Percentiles rank a stretch among this genome's conserved stretches.
phyloP scores from a whole-genome alignment of 1,140 invertebrate species.

The Drosophila neocordata region DNA sequence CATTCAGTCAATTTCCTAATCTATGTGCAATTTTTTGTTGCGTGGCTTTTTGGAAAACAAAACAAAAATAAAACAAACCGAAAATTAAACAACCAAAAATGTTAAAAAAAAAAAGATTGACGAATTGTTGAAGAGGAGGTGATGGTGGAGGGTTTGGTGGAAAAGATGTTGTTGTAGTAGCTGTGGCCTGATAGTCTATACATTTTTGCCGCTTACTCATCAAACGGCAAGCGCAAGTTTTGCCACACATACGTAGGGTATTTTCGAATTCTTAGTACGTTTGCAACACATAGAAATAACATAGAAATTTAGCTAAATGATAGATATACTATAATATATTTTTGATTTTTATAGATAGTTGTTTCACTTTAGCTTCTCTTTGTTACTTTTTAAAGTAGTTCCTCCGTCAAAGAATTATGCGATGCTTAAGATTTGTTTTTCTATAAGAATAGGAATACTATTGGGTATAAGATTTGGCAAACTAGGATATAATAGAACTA shows the following conservation, averaged over 20 bases:
- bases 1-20: slow-evolving; percentile 61
- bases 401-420: no score
- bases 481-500: no score
- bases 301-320: no score
- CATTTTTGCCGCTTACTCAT: slow-evolving; percentile 68
- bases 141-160: neutral
- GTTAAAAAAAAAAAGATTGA: slow-evolving; percentile 36
- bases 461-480: no score
- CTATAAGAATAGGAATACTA: no score
- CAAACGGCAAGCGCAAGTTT: slow-evolving; percentile 40
- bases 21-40: slow-evolving; percentile 53
- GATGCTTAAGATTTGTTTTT: no score
- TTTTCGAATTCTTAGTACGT: neutral
- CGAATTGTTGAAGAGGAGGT: slow-evolving; percentile 14
- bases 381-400: no score
- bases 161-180: neutral
- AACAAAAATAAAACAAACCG: slow-evolving; percentile 18
- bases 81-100: slow-evolving; percentile 42
- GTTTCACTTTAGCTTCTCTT: no score
- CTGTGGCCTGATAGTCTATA: slow-evolving; percentile 28
- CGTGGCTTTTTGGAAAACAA: slow-evolving; percentile 32
- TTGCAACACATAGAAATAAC: neutral
- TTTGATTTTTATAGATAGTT: no score
- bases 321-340: no score
- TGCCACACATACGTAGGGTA: neutral